Evolutionary conservation across 2,797 vertebrate genomes (phyloP).

Genomic region (Valencia hispanica): DNA sequence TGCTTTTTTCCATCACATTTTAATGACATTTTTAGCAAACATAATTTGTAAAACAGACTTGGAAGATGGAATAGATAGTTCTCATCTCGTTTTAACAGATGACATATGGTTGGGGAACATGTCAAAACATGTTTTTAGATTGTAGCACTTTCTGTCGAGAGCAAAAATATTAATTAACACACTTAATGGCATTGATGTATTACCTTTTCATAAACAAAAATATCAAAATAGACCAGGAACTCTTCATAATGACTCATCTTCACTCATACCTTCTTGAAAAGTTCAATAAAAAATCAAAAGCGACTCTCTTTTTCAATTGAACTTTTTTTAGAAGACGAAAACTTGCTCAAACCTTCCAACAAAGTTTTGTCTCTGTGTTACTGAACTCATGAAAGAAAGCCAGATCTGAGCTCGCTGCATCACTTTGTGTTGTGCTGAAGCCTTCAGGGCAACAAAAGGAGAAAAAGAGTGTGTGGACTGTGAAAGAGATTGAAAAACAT

Average conservation of each 20-base stretch:
- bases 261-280: not conserved
- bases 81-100: not conserved
- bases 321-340: not conserved
- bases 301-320: not conserved
- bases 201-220: not conserved
- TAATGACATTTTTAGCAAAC: not conserved
- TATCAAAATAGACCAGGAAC: not conserved
- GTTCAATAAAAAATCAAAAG: not conserved
- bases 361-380: not conserved
- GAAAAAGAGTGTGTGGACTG: not conserved
- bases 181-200: not conserved
- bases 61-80: no score
- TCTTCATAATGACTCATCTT: not conserved
- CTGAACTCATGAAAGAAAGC: conserved; percentile 5
- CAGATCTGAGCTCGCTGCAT: not conserved
- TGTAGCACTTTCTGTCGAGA: not conserved
- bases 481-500: not conserved
- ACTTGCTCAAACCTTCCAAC: not conserved
- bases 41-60: no score
- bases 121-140: not conserved
- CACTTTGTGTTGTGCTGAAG: not conserved
- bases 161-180: not conserved
- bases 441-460: not conserved
- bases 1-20: not conserved
- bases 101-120: not conserved